Evolutionary conservation across 1,140 invertebrate genomes (phyloP), one percentile per base, ranked within the genome.

Genomic region (Trachelipus rathkii): DNA sequence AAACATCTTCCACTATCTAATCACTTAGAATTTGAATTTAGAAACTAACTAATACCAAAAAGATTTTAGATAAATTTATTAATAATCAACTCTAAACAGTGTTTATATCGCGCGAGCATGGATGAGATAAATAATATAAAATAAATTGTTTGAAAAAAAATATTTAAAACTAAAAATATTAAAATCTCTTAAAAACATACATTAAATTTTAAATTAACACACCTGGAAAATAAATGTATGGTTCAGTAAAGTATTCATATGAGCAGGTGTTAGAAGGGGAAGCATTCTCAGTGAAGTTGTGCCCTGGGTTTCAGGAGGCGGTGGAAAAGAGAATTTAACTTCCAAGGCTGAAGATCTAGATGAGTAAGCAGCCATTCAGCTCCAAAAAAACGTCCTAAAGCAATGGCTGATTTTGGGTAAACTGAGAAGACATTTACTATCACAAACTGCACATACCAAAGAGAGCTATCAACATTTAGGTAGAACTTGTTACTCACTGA

Each of bases 341-440:
- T 67, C 73, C 77, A 80, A 68, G 77, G 78, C 72, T 81, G 82
- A 67, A 78, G 81, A 76, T 85, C 83, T 44, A 85, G 85, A 77
- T 84, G 83, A 10, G 85, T 84, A 21, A 87, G 82, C n/a, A 44
- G 89, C 89, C 53, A 93, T 90, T 10, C n/a, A 93, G 84, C 83
- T 94, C 92, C 23, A 94, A 85, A n/a, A 93, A 84, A n/a, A n/a
- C n/a, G n/a, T n/a, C n/a, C n/a, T 6, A 91, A 91, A 0, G 89
- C 88, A 21, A 93, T 90, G 6, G 91, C 89, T 0, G 89, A n/a
- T n/a, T 87, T 24, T 92, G 85, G 81, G 91, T 0, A 93, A 85
- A 46, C 83, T 83, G 13, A 82, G 82, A 44, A 84, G 86, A 72
- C 85, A 87, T 85, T 74, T 87, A 13, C 86, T 86, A 0, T 91